A percentile compares a stretch with the other conserved stretches of the same genome.
phyloP scores from a whole-genome alignment of 2,888 invertebrate genomes.

The Epirrhoe tristata region DNA sequence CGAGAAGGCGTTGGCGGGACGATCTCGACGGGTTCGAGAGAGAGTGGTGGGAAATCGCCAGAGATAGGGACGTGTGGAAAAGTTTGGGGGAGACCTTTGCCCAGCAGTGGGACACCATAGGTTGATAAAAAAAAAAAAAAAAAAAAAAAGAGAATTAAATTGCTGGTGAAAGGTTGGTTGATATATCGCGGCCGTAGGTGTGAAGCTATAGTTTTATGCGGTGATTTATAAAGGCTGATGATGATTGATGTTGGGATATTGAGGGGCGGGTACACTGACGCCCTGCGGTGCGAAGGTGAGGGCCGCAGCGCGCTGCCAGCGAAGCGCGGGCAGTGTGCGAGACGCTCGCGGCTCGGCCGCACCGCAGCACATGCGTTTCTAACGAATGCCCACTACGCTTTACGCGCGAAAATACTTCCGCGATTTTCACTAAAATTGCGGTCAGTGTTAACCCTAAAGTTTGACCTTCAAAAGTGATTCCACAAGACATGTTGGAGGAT shows the following conservation, averaged over 20 bases:
- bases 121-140: too few species aligned
- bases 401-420: constrained; percentile 64
- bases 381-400: constrained; percentile 34
- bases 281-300: constrained; percentile 61
- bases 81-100: too few species aligned
- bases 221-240: constrained; percentile 51
- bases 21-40: too few species aligned
- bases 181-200: constrained; percentile 32
- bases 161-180: constrained; percentile 29
- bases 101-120: too few species aligned
- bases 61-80: too few species aligned
- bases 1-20: too few species aligned
- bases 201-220: constrained; percentile 38
- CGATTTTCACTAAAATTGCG: constrained; percentile 61
- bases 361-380: constrained; percentile 63
- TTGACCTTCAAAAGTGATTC: constrained; percentile 47
- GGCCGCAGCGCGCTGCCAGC: constrained; percentile 48
- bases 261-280: constrained; percentile 55
- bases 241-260: constrained; percentile 56
- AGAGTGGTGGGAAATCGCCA: too few species aligned
- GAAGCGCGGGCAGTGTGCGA: constrained; percentile 70
- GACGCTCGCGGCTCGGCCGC: constrained; percentile 76
- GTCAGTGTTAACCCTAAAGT: constrained; percentile 58
- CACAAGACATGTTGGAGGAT: constrained; percentile 45
- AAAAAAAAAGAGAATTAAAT: too few species aligned